phyloP scores from a whole-genome alignment of 2,797 vertebrate genomes.

The Taenioides sp. region DNA sequence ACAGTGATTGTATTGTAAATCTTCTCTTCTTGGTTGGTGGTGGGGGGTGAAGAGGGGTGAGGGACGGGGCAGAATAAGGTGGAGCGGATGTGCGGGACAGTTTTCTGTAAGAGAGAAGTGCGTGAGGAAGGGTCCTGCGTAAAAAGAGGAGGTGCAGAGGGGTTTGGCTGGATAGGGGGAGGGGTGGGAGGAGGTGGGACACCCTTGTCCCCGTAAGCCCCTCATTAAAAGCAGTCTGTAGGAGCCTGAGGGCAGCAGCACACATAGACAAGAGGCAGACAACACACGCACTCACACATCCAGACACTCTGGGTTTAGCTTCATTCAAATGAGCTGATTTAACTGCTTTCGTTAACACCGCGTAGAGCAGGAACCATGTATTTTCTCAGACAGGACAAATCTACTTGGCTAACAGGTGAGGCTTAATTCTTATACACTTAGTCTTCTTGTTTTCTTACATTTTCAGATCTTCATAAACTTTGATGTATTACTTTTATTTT shows the following conservation, averaged over 20 bases:
- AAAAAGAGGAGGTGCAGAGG: constrained; percentile 56
- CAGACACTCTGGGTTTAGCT: constrained; percentile 69
- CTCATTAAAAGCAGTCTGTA: constrained; percentile 83
- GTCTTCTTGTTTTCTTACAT: background rate
- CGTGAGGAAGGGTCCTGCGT: constrained; percentile 47
- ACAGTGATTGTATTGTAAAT: constrained; percentile 99
- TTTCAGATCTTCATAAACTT: constrained; percentile 2
- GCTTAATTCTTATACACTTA: constrained; percentile 41
- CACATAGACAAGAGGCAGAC: constrained; percentile 45
- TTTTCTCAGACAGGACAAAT: constrained; percentile 75
- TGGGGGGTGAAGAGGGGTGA: constrained; percentile 33
- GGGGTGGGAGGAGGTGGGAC: constrained; percentile 70
- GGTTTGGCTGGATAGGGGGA: constrained; percentile 61
- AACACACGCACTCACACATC: constrained; percentile 42
- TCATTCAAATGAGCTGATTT: constrained; percentile 83
- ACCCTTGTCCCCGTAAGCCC: constrained; percentile 80
- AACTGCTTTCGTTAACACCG: constrained; percentile 75
- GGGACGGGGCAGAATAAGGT: constrained; percentile 64
- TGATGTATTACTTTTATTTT: background rate
- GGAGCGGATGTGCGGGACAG: constrained; percentile 71
- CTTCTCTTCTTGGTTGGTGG: constrained; percentile 78
- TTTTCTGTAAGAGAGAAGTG: constrained; percentile 72
- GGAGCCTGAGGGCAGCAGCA: constrained; percentile 63
- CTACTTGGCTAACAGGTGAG: constrained; percentile 81
- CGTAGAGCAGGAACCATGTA: constrained; percentile 70